Percentiles rank a stretch among this genome's conserved stretches.
Conservation (phyloP, 2,888 invertebrate genomes). For the Hydropsyche betteni region DNA sequence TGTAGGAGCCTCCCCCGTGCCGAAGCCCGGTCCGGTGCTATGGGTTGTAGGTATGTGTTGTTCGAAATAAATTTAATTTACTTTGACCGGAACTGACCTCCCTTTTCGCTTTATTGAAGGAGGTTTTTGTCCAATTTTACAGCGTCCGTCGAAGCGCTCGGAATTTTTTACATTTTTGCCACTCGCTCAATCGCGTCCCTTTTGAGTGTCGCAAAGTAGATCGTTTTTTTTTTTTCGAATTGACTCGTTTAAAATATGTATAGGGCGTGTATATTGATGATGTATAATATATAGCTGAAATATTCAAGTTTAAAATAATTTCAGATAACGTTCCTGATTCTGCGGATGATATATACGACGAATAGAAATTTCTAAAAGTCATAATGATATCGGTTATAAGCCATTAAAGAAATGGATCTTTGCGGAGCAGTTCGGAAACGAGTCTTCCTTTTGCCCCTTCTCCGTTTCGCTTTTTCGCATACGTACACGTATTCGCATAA, state of each 20-base stretch:
- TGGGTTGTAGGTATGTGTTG: not conserved
- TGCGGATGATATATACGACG: not conserved
- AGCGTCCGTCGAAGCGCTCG: not conserved
- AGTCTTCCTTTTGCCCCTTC: not conserved
- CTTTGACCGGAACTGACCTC: constrained; percentile 29
- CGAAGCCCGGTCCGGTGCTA: not conserved
- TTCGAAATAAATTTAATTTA: constrained; percentile 32
- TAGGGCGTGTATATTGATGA: no score
- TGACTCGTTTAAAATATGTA: no score
- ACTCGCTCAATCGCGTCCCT: not conserved
- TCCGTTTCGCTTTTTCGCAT: not conserved
- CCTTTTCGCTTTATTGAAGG: constrained; percentile 20
- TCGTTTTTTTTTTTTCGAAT: no score
- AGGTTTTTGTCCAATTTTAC: constrained; percentile 20
- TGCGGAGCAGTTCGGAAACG: constrained; percentile 27
- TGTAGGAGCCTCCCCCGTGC: not conserved
- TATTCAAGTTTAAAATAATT: not conserved
- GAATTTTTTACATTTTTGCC: constrained; percentile 17
- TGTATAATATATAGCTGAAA: no score
- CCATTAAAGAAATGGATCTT: constrained; percentile 51
- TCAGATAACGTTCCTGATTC: not conserved
- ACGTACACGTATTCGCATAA: not conserved
- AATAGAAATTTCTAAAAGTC: constrained; percentile 45
- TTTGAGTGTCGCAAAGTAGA: not conserved
- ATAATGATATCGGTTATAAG: constrained; percentile 51